phyloP scores from a whole-genome alignment of 1,140 invertebrate genomes.

The Temnothorax nylanderi region DNA sequence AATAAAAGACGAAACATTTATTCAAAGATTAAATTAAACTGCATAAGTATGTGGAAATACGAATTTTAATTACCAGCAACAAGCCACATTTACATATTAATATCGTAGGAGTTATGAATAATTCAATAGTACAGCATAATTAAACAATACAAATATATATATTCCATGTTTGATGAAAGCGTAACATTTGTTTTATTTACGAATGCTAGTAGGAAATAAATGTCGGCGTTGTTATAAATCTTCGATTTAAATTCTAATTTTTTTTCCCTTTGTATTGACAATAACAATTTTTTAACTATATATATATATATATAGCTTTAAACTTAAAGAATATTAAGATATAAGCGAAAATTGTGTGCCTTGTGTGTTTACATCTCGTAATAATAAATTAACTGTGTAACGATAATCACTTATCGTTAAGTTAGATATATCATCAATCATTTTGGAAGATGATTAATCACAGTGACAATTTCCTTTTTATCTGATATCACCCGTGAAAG shows the following conservation, averaged over 20 bases:
- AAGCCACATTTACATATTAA: slow-evolving; percentile 38
- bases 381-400: slow-evolving; percentile 63
- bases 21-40: slow-evolving; percentile 23
- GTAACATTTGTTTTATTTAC: slow-evolving; percentile 37
- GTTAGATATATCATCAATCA: slow-evolving; percentile 52
- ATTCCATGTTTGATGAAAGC: slow-evolving; percentile 15
- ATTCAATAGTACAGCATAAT: slow-evolving; percentile 41
- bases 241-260: not conserved
- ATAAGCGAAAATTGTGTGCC: not conserved
- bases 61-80: slow-evolving; percentile 36
- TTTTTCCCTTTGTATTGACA: not conserved
- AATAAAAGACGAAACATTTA: slow-evolving; percentile 13
- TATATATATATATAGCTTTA: too few relatives aligned
- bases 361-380: not conserved
- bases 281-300: not conserved
- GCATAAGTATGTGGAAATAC: slow-evolving; percentile 39
- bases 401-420: not conserved
- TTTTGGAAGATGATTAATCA: slow-evolving; percentile 48
- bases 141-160: slow-evolving; percentile 28
- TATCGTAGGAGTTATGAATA: slow-evolving; percentile 44
- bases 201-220: not conserved
- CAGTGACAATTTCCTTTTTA: slow-evolving; percentile 49
- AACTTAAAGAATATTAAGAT: not conserved
- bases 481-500: slow-evolving; percentile 17
- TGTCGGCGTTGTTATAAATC: slow-evolving; percentile 18